phyloP scores from a whole-genome alignment of 2,113 vertebrate genomes.

The Gallinago undulata region DNA sequence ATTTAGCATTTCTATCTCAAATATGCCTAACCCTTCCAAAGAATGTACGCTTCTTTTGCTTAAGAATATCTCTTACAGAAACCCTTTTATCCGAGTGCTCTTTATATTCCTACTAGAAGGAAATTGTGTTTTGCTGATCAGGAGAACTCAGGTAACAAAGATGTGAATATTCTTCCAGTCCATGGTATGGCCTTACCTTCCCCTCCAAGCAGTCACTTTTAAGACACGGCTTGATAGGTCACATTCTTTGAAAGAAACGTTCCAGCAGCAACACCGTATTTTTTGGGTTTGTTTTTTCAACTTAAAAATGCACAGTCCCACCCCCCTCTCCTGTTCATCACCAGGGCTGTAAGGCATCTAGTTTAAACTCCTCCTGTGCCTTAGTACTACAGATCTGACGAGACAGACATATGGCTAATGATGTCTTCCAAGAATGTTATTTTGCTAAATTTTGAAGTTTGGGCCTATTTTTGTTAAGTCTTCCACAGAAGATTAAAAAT shows the following conservation, averaged over 20 bases:
- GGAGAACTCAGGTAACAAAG: neutral
- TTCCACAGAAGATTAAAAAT: neutral
- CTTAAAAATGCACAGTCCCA: neutral
- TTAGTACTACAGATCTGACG: neutral
- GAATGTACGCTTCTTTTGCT: too few species aligned
- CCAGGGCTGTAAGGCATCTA: neutral
- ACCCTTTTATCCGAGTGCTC: neutral
- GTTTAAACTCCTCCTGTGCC: neutral
- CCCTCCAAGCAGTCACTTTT: neutral
- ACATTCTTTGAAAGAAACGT: neutral
- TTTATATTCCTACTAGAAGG: fast-evolving
- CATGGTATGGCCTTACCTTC: neutral
- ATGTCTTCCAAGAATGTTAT: neutral
- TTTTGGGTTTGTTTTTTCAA: neutral
- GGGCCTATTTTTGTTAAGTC: neutral
- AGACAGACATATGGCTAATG: neutral
- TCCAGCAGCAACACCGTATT: neutral
- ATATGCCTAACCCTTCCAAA: neutral
- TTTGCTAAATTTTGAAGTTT: neutral
- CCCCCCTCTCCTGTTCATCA: neutral
- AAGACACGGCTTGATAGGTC: neutral
- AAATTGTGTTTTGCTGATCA: neutral
- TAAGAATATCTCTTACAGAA: neutral
- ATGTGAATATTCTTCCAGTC: neutral
- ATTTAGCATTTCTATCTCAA: neutral